Evolutionary conservation across 2,888 invertebrate genomes (phyloP).

Genomic region (Dryocosmus kuriphilus): DNA sequence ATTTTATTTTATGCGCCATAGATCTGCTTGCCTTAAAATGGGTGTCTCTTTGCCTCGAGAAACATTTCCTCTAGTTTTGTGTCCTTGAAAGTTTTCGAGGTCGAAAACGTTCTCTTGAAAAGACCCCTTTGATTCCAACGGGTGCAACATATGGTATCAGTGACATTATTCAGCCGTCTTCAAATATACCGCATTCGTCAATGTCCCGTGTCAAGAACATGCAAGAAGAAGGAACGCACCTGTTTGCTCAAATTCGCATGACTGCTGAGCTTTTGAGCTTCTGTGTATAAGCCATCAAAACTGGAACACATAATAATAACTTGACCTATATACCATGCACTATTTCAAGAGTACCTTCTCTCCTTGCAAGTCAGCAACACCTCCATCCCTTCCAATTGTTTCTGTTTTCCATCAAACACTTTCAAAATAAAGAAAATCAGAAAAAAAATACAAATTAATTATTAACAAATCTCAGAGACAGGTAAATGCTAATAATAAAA

Average conservation of each 20-base stretch:
- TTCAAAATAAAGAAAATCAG: background rate
- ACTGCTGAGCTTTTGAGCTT: constrained; percentile 8
- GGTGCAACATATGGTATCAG: constrained; percentile 6
- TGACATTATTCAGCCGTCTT: constrained; percentile 16
- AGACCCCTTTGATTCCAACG: background rate
- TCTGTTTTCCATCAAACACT: background rate
- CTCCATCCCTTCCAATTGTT: constrained; percentile 39
- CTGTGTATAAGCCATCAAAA: constrained; percentile 53
- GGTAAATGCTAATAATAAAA: no score
- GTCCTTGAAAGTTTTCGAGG: background rate
- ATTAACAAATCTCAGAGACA: background rate
- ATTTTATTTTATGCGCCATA: no score
- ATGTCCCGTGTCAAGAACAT: constrained; percentile 5
- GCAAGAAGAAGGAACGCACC: constrained; percentile 44
- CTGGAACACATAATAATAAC: constrained; percentile 70
- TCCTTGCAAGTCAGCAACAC: constrained; percentile 60
- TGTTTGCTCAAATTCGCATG: constrained; percentile 47
- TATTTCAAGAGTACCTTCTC: constrained; percentile 52
- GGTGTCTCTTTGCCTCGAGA: background rate
- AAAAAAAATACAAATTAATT: background rate
- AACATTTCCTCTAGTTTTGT: background rate
- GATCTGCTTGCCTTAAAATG: no score
- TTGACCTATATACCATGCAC: constrained; percentile 66
- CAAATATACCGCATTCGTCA: background rate
- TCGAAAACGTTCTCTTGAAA: background rate